A percentile compares a stretch with the other conserved stretches of the same genome.
phyloP scores from a whole-genome alignment of 2,888 invertebrate species.

The Coleophora flavipennella region DNA sequence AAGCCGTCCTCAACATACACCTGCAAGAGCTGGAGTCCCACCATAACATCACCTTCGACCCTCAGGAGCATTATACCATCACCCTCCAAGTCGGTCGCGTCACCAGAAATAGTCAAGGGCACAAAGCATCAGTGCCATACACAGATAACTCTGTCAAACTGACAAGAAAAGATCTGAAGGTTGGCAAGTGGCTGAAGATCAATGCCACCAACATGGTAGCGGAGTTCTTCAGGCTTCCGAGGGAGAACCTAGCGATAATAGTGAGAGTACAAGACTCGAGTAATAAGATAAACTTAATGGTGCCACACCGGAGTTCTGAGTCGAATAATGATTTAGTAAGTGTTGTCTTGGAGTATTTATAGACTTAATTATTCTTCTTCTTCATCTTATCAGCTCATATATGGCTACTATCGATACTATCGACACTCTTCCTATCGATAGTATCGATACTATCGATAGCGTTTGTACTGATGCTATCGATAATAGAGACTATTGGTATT shows the following conservation, averaged over 20 bases:
- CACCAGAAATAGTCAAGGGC: conserved; percentile 51
- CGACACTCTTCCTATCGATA: too few relatives aligned
- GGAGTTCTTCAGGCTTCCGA: conserved; percentile 83
- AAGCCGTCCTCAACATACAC: conserved; percentile 80
- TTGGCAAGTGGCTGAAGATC: conserved; percentile 81
- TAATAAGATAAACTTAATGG: conserved; percentile 75
- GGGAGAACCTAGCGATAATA: conserved; percentile 83
- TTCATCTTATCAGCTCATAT: too few relatives aligned
- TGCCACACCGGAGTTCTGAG: conserved; percentile 78
- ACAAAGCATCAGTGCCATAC: conserved; percentile 51
- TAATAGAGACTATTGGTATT: too few relatives aligned
- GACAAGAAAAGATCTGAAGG: conserved; percentile 62
- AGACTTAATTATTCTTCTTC: too few relatives aligned
- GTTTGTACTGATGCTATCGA: too few relatives aligned
- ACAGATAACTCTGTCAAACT: conserved; percentile 54
- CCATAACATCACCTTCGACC: conserved; percentile 39
- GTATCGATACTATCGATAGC: too few relatives aligned
- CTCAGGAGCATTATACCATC: conserved; percentile 50
- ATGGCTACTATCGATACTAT: too few relatives aligned
- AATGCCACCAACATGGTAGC: conserved; percentile 82
- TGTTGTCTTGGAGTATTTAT: conserved; percentile 4
- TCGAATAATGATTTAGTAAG: conserved; percentile 65
- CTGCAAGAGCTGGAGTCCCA: conserved; percentile 63
- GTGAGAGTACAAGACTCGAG: conserved; percentile 78
- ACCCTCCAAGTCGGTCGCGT: conserved; percentile 55